phyloP scores from a whole-genome alignment of 1,140 invertebrate species.

The Drosophila sp. region DNA sequence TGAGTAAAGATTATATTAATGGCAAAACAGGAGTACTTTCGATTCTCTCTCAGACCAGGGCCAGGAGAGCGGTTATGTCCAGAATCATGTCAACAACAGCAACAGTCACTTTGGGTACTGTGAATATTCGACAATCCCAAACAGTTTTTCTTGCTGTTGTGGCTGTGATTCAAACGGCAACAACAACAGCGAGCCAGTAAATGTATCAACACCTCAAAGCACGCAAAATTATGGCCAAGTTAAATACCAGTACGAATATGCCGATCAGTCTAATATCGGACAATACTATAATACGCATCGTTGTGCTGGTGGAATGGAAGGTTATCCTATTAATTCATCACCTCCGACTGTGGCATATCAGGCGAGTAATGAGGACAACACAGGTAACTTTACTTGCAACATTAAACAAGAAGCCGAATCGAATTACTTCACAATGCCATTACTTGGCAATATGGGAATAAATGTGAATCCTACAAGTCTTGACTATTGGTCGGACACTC shows the following conservation, averaged over 20 bases:
- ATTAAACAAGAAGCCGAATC: background rate
- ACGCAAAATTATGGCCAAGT: background rate
- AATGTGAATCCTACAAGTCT: background rate
- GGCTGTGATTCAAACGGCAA: background rate
- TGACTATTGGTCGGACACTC: background rate
- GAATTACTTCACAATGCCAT: background rate
- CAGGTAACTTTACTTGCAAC: background rate
- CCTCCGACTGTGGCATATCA: background rate
- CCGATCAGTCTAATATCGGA: background rate
- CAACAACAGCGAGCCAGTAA: background rate
- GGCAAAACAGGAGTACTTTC: background rate
- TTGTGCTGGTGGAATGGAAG: background rate
- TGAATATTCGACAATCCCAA: background rate
- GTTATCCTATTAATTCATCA: background rate
- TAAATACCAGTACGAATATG: conserved; percentile 1
- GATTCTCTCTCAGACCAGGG: background rate
- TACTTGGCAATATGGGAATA: background rate
- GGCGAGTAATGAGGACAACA: background rate
- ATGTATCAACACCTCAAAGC: background rate
- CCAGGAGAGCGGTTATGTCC: background rate
- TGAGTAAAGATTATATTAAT: background rate
- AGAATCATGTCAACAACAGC: conserved; percentile 8
- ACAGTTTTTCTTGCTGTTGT: conserved; percentile 1
- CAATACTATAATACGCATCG: conserved; percentile 1
- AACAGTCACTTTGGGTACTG: conserved; percentile 1